Base-by-base conservation (phyloP, 2,797 vertebrate species). In the Kryptopterus vitreolus region DNA sequence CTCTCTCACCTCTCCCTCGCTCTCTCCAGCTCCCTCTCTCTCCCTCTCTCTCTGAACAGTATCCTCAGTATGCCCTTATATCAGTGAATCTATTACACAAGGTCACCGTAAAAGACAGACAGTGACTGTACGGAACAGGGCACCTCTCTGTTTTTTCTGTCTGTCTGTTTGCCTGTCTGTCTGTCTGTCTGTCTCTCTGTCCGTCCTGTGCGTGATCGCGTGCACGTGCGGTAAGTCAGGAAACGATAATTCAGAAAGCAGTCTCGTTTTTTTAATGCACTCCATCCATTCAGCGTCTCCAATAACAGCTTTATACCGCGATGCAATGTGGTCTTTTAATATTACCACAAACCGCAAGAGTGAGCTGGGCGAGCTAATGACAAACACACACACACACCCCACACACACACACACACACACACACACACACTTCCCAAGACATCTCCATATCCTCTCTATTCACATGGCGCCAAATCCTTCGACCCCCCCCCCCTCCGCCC, bases 281-380 rank as follows among this genome's bases (percentile, higher is more conserved):
- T 76, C 68, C 57, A 78, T 79, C 82, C 76, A 74, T 78, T 75
- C 70, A 78, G 70, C 38, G 76, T 83, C 77, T 85, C 80, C 79
- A 83, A 78, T 81, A 85, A 83, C 82, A 79, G 81, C 79, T 82
- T 82, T 84, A 82, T 83, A 83, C 82, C 63, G 58, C 35, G 63
- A 83, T 78, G 82, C 80, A 80, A 80, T 80, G 79, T 82, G 77
- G 80, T 76, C 80, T 84, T 78, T 86, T 84, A 82, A 82, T 80
- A 80, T 85, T 58, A 82, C 82, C 82, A 76, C 85, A 86, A 84
- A 86, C 85, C 82, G 77, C 85, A 80, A 84, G 85, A 74, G 84
- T 78, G 76, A 69, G 72, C 80, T 68, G 80, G 69, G 81, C 20
- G 63, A 77, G 79, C 82, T 85, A 85, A 85, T 85, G 84, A 83